phyloP scores from a whole-genome alignment of 2,888 invertebrate genomes.

The Fissipunctia ypsillon region DNA sequence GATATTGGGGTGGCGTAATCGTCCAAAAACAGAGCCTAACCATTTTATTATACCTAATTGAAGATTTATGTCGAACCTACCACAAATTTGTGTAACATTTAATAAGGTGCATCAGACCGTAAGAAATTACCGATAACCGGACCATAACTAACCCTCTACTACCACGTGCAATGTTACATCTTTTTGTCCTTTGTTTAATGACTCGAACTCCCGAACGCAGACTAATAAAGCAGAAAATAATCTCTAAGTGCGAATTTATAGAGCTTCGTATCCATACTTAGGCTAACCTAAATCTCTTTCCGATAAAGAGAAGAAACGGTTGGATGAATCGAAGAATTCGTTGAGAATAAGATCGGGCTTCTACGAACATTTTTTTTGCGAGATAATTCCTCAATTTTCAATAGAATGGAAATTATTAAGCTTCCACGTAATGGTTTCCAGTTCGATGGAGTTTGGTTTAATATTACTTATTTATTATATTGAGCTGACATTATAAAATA shows the following conservation, averaged over 20 bases:
- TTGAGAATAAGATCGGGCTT: slow-evolving; percentile 40
- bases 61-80: slow-evolving; percentile 41
- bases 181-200: slow-evolving; percentile 67
- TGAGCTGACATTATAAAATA: slow-evolving; percentile 20
- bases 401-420: slow-evolving; percentile 62
- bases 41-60: slow-evolving; percentile 31
- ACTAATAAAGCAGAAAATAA: slow-evolving; percentile 72
- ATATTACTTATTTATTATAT: slow-evolving; percentile 53
- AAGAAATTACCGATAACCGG: slow-evolving; percentile 48
- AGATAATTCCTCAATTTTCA: slow-evolving; percentile 57
- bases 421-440: slow-evolving; percentile 50
- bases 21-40: slow-evolving; percentile 3
- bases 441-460: slow-evolving; percentile 36
- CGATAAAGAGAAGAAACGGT: slow-evolving; percentile 67
- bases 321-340: slow-evolving; percentile 61
- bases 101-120: slow-evolving; percentile 51
- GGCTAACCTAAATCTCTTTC: slow-evolving; percentile 74
- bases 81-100: slow-evolving; percentile 19
- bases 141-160: slow-evolving; percentile 42
- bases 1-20: not conserved
- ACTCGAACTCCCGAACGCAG: slow-evolving; percentile 46
- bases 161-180: slow-evolving; percentile 49
- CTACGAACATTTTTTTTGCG: slow-evolving; percentile 43
- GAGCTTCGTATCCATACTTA: slow-evolving; percentile 67
- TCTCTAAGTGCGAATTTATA: slow-evolving; percentile 73